Evolutionary conservation across 2,113 vertebrate species (phyloP).

Genomic region (Misgurnus anguillicaudatus): DNA sequence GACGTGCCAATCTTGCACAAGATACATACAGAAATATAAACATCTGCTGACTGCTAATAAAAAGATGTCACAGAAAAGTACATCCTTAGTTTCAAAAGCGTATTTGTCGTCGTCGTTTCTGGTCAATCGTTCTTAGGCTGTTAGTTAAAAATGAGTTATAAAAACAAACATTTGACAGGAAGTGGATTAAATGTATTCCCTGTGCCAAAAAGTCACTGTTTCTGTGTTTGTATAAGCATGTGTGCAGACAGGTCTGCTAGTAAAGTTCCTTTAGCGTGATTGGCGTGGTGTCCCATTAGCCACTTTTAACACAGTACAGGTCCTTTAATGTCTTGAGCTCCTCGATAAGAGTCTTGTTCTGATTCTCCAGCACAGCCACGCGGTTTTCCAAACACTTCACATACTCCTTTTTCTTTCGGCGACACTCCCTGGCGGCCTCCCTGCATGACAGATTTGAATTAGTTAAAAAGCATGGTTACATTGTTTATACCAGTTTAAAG

Average conservation of each 20-base stretch:
- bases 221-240: slow-evolving; percentile 43
- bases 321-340: slow-evolving; percentile 99
- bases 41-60: slow-evolving; percentile 49
- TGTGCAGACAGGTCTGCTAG: slow-evolving; percentile 48
- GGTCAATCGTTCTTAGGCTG: slow-evolving; percentile 43
- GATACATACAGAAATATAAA: slow-evolving; percentile 52
- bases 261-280: slow-evolving; percentile 35
- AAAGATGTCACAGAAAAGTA: slow-evolving; percentile 45
- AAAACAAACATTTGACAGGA: slow-evolving; percentile 46
- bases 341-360: slow-evolving; percentile 99
- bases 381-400: slow-evolving; percentile 99
- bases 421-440: slow-evolving; percentile 91
- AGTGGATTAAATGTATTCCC: slow-evolving; percentile 29
- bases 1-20: slow-evolving; percentile 29
- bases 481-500: too few species aligned
- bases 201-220: slow-evolving; percentile 37
- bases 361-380: slow-evolving; percentile 99
- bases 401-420: slow-evolving; percentile 98
- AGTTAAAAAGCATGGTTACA: background rate
- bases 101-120: slow-evolving; percentile 16
- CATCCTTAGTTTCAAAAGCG: slow-evolving; percentile 26
- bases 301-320: slow-evolving; percentile 99
- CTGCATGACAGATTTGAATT: slow-evolving; percentile 8
- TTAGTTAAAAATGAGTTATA: slow-evolving; percentile 54
- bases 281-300: slow-evolving; percentile 74